Evolutionary conservation across 2,113 vertebrate genomes (phyloP), one percentile per base, ranked within the genome.

Genomic region (Etheostoma spectabile): DNA sequence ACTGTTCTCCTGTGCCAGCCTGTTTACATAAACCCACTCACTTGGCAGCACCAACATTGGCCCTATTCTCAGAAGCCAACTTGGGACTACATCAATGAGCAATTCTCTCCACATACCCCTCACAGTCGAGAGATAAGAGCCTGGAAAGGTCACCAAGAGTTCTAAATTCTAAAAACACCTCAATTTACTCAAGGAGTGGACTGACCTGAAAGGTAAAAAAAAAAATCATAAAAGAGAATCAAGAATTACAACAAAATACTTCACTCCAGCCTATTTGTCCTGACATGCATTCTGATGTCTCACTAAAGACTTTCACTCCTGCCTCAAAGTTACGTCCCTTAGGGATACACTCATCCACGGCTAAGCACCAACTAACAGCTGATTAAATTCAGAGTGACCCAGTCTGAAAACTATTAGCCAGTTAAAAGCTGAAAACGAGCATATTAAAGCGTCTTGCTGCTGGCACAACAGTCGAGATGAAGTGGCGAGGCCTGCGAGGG

Each of bases 381-480:
- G 77, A 89, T 90, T 90, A 77, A 83, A 88, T 80, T 69, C 83
- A 68, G 61, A 87, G 65, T 68, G 84, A 88, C 81, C 83, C 46
- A 62, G 69, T 84, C 88, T 86, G 86, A 56, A 89, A 87, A 89
- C 83, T 82, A 82, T 89, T 83, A 89, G 89, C 52, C 56, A 8
- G 35, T 86, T 78, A 59, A 66, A 63, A 73, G 79, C 70, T 77
- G 79, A 86, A 90, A 85, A 90, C 70, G 77, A 85, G 53, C 74
- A 76, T 84, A 85, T 88, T 84, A 89, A 66, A 90, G 83, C 66
- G 63, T 48, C 79, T 67, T 2, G 49, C 85, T 74, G 70, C 74
- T 46, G 80, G 79, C 80, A 51, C 60, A 51, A 61, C 22, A 6
- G 81, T 22, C 2, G n/a, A 74, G 65, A 85, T 61, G 63, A 84